Base-by-base conservation (phyloP, 2,797 vertebrate species). In the Rallus crepitans region DNA sequence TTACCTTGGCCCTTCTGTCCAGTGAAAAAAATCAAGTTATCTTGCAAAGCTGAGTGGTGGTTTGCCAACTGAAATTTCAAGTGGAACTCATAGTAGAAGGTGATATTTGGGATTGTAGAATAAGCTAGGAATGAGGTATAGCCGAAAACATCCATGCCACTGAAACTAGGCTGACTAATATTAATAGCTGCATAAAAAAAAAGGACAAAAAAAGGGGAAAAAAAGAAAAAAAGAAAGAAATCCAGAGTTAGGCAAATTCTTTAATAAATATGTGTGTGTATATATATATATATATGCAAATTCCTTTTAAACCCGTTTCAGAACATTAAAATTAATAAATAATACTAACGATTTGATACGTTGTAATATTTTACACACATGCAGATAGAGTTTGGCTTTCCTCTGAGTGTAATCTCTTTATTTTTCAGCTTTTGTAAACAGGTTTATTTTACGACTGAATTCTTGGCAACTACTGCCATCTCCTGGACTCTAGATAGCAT, bases 11-110 rank as follows among this genome's bases (percentile, higher is more conserved):
- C 98, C 90, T 98, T 99, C 91, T 98, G 98, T 90, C 99, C 99
- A 55, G 98, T 98, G 95, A 98, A 99, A 98, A 99, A 98, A 93
- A 99, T 98, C 93, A 99, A 95, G 97, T 99, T 99, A 94, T 99
- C 98, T 98, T 97, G 98, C 92, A 98, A 85, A 66, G 99, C 98
- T 3, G 98, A 98, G 17, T 97, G 91, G 71, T 98, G 98, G 92
- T 98, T 98, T 94, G 98, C 96, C 47, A 99, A 97, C 2, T 97
- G 98, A 98, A 99, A 98, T 97, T 98, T 99, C 90, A 99, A 64
- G 77, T 35, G 97, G 97, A 99, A 99, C 98, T 99, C 98, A 39
- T 98, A 98, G 98, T 97, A 97, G 82, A 97, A 97, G 82, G 96
- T 96, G 95, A 98, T 98, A 95, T 98, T 98, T 39, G 98, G 98